These are phyloP conservation scores for Cyphomyrus discorhynchus DNA, from an alignment of 2,113 vertebrate genomes.

Conservation along the genomic window DNA sequence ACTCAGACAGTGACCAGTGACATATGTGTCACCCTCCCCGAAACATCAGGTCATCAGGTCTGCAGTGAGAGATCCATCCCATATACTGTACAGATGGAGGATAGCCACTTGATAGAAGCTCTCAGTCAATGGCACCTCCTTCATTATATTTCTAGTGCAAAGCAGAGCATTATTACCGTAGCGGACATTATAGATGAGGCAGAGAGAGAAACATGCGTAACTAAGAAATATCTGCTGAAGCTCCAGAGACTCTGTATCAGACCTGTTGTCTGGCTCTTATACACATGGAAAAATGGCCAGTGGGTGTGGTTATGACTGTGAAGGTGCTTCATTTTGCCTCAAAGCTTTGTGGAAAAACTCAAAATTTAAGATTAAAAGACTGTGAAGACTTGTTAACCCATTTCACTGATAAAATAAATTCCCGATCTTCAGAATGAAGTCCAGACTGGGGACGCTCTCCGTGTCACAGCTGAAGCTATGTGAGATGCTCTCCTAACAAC, in stretches of 20 bases:
- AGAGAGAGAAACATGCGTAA: background rate
- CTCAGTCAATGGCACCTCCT: background rate
- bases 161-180: background rate
- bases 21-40: background rate
- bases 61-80: background rate
- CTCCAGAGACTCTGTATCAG: background rate
- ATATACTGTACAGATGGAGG: background rate
- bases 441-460: background rate
- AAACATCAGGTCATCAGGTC: background rate
- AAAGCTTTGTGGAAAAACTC: background rate
- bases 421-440: background rate
- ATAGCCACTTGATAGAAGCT: background rate
- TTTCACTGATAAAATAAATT: background rate
- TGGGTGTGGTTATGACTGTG: background rate
- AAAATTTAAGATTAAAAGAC: background rate
- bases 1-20: background rate
- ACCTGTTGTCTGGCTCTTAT: background rate
- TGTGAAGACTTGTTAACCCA: background rate
- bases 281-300: background rate
- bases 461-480: background rate
- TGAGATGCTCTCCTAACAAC: background rate
- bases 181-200: background rate
- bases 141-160: background rate
- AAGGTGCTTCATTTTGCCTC: background rate
- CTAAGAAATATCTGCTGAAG: background rate